Evolutionary conservation across 1,140 invertebrate species (phyloP), one percentile per base, ranked within the genome.

Genomic region (Drosophila erecta): DNA sequence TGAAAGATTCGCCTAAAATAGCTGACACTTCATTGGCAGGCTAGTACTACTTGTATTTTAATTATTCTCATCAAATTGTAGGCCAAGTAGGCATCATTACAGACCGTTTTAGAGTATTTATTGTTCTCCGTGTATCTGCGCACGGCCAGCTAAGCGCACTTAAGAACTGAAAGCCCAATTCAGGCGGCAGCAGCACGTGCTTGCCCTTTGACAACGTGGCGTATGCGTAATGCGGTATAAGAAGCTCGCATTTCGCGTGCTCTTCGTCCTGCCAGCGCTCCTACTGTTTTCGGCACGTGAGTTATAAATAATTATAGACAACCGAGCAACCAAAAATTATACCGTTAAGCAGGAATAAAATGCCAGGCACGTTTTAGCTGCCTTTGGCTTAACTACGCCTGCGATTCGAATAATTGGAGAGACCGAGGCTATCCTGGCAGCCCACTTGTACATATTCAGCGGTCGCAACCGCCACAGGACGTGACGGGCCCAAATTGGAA

Each of bases 251-350:
- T 22, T 40, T 37, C 61, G 3, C 14, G 37, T 38, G 4, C 37
- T 14, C 11, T 38, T 24, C 20, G 17, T 40, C 37, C 20, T 41
- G 38, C 50, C 30, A 24, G 35, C 20, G 55, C 62, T 70, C 43
- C 43, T n/a, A 56, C 65, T 70, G 65, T 35, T 49, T 49, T 51
- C 35, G 55, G 66, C 83, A 81, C 83, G 75, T 86, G 78, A 81
- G 60, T 67, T 66, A 86, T 86, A 87, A 86, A 86, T 86, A 86
- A 86, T 86, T 86, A 86, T 87, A 79, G 83, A 76, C 64, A 75
- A 56, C 49, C 33, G 37, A 53, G 54, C 71, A 56, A 46, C 66
- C 65, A 75, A 69, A 83, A 79, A 84, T 79, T 75, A 75, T 56
- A 66, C 49, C 59, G 67, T 59, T 69, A 76, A 43, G 44, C 62